phyloP scores from a whole-genome alignment of 1,140 invertebrate genomes.

The Trichonephila clavata region DNA sequence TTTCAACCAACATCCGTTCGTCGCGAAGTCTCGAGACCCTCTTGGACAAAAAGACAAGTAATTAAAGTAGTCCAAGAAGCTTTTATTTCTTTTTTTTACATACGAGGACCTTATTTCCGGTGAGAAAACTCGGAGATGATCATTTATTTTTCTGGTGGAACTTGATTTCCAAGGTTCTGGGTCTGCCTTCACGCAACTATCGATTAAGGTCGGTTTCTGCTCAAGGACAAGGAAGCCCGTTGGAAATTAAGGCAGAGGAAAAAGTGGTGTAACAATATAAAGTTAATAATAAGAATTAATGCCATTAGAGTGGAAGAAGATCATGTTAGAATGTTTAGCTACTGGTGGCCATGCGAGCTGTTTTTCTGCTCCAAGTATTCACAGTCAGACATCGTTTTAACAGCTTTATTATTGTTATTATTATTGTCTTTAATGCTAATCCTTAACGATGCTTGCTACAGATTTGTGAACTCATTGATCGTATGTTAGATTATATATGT shows the following conservation, averaged over 20 bases:
- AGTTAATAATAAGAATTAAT: not conserved
- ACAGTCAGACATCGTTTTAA: not conserved
- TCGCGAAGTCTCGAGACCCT: not conserved
- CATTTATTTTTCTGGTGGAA: slow-evolving; percentile 12
- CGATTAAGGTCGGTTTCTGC: not conserved
- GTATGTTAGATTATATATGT: too few species aligned
- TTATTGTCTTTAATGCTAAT: too few species aligned
- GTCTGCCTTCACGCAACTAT: not conserved
- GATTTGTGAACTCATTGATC: too few species aligned
- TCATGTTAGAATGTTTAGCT: not conserved
- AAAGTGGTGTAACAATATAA: not conserved
- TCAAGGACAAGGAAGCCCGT: not conserved
- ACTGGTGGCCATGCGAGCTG: not conserved
- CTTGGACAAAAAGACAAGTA: not conserved
- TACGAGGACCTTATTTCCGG: slow-evolving; percentile 22
- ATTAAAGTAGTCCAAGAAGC: slow-evolving; percentile 17
- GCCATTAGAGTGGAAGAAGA: not conserved
- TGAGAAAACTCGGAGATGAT: slow-evolving; percentile 8
- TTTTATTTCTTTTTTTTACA: not conserved
- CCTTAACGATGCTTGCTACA: too few species aligned
- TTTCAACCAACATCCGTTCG: not conserved
- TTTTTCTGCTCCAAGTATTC: not conserved
- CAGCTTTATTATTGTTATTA: not conserved
- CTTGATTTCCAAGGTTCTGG: slow-evolving; percentile 47
- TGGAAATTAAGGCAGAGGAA: not conserved